Evolutionary conservation across 2,888 invertebrate species (phyloP).

Genomic region (Meta bourneti): DNA sequence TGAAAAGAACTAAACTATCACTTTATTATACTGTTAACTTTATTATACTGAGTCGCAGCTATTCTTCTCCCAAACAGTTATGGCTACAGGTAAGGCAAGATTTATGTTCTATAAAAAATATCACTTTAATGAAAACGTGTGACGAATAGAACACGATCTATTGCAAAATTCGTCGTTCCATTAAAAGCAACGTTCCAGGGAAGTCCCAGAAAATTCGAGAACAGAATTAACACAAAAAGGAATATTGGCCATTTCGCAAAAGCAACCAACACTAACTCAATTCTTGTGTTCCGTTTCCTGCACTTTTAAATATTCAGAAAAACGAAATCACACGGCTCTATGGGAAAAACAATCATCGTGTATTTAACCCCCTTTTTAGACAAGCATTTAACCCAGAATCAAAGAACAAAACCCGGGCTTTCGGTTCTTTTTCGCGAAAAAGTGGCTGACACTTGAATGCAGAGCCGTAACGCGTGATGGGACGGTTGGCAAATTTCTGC

Average conservation of each 20-base stretch:
- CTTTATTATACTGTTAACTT: too few relatives aligned
- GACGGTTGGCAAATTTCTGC: constrained; percentile 11
- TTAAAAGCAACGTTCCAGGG: background rate
- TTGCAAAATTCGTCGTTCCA: background rate
- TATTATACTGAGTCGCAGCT: too few relatives aligned
- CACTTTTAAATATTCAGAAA: background rate
- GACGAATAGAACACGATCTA: too few relatives aligned
- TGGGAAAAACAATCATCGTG: background rate
- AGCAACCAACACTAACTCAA: background rate
- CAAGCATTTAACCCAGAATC: constrained; percentile 64
- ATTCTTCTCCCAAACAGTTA: too few relatives aligned
- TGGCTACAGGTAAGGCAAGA: too few relatives aligned
- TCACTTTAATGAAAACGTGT: too few relatives aligned
- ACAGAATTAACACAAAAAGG: too few relatives aligned
- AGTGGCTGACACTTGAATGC: constrained; percentile 53
- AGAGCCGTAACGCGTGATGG: too few relatives aligned
- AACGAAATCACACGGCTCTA: background rate
- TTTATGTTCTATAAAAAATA: too few relatives aligned
- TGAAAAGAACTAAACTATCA: too few relatives aligned
- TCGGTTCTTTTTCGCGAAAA: background rate
- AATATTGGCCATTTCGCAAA: background rate
- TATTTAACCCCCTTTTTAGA: constrained; percentile 64
- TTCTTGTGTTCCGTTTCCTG: background rate
- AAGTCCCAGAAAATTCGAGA: background rate
- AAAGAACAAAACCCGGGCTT: constrained; percentile 21